Percentiles rank a stretch among this genome's conserved stretches.
phyloP scores from a whole-genome alignment of 2,888 invertebrate species.

The Cerastis rubricosa region DNA sequence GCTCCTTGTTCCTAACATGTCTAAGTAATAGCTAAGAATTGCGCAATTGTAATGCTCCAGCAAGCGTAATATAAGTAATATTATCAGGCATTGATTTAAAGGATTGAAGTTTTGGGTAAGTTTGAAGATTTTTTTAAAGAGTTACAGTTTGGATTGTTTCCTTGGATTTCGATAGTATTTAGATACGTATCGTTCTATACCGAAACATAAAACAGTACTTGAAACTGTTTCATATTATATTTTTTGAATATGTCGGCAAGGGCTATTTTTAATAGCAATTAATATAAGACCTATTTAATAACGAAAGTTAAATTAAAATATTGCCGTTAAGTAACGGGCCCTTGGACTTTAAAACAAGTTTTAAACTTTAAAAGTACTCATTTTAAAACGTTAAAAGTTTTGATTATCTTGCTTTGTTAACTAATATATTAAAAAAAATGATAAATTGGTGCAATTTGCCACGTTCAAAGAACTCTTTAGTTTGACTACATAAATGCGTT shows the following conservation, averaged over 20 bases:
- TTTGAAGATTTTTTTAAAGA: not conserved
- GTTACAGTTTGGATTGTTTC: not conserved
- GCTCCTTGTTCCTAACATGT: not conserved
- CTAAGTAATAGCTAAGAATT: not conserved
- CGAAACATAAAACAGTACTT: not conserved
- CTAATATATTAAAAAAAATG: not conserved
- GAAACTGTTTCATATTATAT: not conserved
- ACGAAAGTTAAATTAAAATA: not conserved
- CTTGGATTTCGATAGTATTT: not conserved
- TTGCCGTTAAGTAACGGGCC: not conserved
- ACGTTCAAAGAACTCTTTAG: not conserved
- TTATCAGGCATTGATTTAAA: conserved; percentile 19
- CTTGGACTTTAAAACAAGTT: not conserved
- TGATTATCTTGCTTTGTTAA: not conserved
- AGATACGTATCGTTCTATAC: not conserved
- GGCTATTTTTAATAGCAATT: not conserved
- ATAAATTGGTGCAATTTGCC: not conserved
- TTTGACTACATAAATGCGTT: not conserved
- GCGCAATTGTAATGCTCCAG: not conserved
- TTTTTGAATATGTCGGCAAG: not conserved
- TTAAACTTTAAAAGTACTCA: not conserved
- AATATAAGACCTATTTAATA: not conserved
- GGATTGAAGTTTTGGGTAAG: conserved; percentile 11
- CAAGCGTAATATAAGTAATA: not conserved
- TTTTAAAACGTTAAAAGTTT: not conserved